Conservation (phyloP, 1,140 invertebrate genomes). For the Papilio glaucus region DNA sequence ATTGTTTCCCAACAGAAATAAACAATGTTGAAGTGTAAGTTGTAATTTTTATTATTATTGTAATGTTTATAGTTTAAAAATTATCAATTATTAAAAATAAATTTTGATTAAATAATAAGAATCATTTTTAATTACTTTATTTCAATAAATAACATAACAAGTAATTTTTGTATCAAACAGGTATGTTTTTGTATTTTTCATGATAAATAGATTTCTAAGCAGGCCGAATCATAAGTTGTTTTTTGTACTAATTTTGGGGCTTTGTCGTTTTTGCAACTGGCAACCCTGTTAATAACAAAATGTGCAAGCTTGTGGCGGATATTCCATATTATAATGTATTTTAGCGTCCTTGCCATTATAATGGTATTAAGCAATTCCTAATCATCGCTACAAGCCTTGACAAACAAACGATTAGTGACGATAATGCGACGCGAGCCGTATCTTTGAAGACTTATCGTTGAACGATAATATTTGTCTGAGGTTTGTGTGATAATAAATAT, state of each 20-base stretch:
- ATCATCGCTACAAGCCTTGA: slow-evolving; percentile 39
- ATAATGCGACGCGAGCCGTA: slow-evolving; percentile 42
- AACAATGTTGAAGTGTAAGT: no score
- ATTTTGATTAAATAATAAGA: no score
- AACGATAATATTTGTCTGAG: slow-evolving; percentile 56
- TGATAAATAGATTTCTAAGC: neutral
- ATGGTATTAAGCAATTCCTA: slow-evolving; percentile 24
- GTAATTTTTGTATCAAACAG: neutral
- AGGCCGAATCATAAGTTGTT: neutral
- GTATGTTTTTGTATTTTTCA: neutral
- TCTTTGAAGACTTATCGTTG: slow-evolving; percentile 47
- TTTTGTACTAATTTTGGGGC: neutral
- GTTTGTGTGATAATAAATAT: slow-evolving; percentile 53
- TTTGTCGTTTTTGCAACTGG: neutral
- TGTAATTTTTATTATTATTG: no score
- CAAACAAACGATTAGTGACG: slow-evolving; percentile 49
- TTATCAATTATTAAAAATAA: no score
- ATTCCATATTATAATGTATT: slow-evolving; percentile 7
- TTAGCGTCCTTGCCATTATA: slow-evolving; percentile 27
- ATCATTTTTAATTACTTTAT: no score
- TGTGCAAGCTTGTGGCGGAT: neutral
- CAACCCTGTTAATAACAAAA: slow-evolving; percentile 3
- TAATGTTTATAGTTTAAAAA: no score
- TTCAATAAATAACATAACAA: no score
- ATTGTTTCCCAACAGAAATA: neutral